Evolutionary conservation across 2,888 invertebrate species (phyloP), one percentile per base, ranked within the genome.

Genomic region (Leistus spinibarbis): DNA sequence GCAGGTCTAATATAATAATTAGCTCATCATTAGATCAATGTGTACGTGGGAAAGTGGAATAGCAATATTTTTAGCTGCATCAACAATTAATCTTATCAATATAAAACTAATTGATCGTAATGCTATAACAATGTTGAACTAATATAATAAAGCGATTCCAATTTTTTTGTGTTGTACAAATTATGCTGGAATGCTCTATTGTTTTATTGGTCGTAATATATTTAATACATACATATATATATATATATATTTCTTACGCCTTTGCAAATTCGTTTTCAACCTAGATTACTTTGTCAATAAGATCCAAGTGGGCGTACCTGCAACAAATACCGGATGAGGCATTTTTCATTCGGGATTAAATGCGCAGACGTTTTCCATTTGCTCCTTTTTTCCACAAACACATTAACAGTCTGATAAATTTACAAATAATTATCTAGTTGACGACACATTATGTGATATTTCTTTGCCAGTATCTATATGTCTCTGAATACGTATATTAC

Each of bases 241-340:
- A n/a, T n/a, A n/a, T n/a, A n/a, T n/a, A 57, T 57, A 57, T 19
- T 57, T 57, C 7, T 19, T 16, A 63, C 63, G 63, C 63, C 63
- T 63, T 22, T 63, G 63, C 63, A 63, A n/a, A 57, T 1, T 1
- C 22, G 16, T 17, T 17, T 9, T 4, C 20, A 23, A 63, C 63
- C 63, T 63, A 63, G 63, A 63, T 63, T 63, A 63, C 63, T 63
- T 63, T 63, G 63, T 63, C 63, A 63, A 17, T 22, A 22, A 2
- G 62, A 17, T 40, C 10, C 10, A 20, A 1, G 63, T 63, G 63
- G 63, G 63, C 63, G 63, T 10, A 63, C 19, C 19, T 16, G 16
- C 57, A 5, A 19, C 16, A 19, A 57, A 57, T 57, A 57, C 57
- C 57, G 57, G 19, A 57, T 40, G 40, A 13, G 7, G 2, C 13